These are phyloP conservation scores for Ectobius pallidus DNA, from an alignment of 2,888 invertebrate species.

Conservation along the genomic window DNA sequence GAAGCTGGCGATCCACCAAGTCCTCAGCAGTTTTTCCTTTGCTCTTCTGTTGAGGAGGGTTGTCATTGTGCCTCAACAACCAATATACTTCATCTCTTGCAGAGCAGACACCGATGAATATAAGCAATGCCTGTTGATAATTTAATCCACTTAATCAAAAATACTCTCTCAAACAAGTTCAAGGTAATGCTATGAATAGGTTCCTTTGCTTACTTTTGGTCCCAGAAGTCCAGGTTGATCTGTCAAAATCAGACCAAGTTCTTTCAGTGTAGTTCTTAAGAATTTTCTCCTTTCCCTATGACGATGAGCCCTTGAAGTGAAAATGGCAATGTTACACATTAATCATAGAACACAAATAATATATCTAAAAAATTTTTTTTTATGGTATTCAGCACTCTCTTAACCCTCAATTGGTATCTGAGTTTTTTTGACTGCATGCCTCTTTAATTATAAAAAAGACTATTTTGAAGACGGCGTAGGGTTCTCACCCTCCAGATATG, in stretches of 20 bases:
- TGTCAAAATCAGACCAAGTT: conserved; percentile 91
- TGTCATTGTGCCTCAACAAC: conserved; percentile 95
- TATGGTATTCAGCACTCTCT: too few relatives aligned
- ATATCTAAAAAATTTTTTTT: too few relatives aligned
- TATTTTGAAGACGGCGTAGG: too few relatives aligned
- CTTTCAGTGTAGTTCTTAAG: conserved; percentile 91
- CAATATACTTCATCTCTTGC: conserved; percentile 97
- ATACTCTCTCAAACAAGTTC: not conserved
- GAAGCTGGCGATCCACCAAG: conserved; percentile 92
- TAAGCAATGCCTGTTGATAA: conserved; percentile 72
- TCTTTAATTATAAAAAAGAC: too few relatives aligned
- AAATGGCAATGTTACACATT: conserved; percentile 29
- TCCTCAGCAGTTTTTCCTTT: conserved; percentile 91
- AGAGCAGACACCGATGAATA: conserved; percentile 95
- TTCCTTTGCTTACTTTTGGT: conserved; percentile 70
- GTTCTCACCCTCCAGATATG: too few relatives aligned
- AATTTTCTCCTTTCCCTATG: conserved; percentile 97
- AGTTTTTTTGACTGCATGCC: too few relatives aligned
- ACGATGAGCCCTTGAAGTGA: conserved; percentile 75
- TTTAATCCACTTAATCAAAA: not conserved
- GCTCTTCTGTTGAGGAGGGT: conserved; percentile 86
- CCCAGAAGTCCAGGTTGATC: conserved; percentile 98
- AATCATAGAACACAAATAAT: conserved; percentile 15
- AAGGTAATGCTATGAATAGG: not conserved
- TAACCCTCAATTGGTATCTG: too few relatives aligned